These are phyloP conservation scores for Lagria hirta DNA, from an alignment of 2,888 invertebrate genomes.

Conservation along the genomic window DNA sequence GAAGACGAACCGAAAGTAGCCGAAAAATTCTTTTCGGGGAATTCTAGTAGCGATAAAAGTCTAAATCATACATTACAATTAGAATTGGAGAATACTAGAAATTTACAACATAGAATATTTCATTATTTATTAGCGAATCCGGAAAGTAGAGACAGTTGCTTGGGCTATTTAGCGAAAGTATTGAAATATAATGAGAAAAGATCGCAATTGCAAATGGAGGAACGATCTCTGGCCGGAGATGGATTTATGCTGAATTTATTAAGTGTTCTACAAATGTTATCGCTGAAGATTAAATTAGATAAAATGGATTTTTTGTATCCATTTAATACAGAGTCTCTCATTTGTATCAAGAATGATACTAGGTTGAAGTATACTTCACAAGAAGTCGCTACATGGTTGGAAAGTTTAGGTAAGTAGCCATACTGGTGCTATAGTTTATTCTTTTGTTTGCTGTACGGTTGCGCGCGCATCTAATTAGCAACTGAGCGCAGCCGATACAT, in stretches of 20 bases:
- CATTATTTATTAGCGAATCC: conserved; percentile 81
- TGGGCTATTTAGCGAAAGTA: conserved; percentile 77
- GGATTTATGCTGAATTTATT: conserved; percentile 95
- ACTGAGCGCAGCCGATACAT: too few relatives aligned
- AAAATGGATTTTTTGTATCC: conserved; percentile 89
- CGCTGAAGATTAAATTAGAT: conserved; percentile 85
- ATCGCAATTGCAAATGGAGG: conserved; percentile 88
- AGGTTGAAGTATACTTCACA: conserved; percentile 80
- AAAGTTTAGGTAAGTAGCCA: conserved; percentile 60
- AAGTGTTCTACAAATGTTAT: conserved; percentile 85
- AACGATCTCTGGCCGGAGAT: conserved; percentile 84
- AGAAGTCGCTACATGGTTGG: conserved; percentile 77
- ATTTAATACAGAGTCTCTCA: conserved; percentile 75
- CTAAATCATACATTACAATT: conserved; percentile 72
- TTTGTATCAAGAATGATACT: conserved; percentile 77
- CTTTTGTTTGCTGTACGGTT: conserved; percentile 2
- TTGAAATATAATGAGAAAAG: conserved; percentile 82
- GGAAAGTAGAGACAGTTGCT: conserved; percentile 74
- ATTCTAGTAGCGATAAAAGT: conserved; percentile 63
- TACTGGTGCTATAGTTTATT: conserved; percentile 3
- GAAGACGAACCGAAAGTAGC: conserved; percentile 80
- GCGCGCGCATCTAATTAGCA: background rate
- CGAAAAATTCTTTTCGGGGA: conserved; percentile 56
- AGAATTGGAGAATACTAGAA: conserved; percentile 77
- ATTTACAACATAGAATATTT: conserved; percentile 76